Conservation (phyloP, 2,113 vertebrate genomes). For the Nematolebias whitei region DNA sequence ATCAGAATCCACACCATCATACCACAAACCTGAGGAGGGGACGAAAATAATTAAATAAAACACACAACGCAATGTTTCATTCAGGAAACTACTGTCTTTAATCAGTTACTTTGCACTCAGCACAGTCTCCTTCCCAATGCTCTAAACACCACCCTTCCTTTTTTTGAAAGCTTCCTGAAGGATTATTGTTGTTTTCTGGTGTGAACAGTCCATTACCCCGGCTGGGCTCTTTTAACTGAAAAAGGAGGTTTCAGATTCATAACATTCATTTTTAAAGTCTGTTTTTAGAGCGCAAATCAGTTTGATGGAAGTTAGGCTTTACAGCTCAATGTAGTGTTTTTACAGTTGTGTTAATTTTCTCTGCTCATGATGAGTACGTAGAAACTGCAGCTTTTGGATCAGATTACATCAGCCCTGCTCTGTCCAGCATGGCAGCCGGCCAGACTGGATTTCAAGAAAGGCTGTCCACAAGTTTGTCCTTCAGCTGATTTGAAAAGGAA, state of each 20-base stretch:
- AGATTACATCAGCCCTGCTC: background rate
- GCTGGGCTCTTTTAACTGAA: constrained; percentile 2
- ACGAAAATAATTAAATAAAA: background rate
- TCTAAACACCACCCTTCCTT: constrained; percentile 57
- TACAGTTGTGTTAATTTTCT: background rate
- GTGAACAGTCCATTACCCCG: background rate
- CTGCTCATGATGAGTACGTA: too few relatives aligned
- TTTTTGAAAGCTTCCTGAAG: constrained; percentile 41
- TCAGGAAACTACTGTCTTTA: background rate
- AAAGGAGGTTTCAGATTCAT: background rate
- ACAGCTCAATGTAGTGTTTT: background rate
- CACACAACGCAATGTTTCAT: background rate
- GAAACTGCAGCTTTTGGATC: too few relatives aligned
- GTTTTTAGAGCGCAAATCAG: background rate
- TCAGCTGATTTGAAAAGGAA: constrained; percentile 54
- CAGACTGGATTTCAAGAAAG: constrained; percentile 62
- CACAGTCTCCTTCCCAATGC: too few relatives aligned
- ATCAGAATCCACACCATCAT: constrained; percentile 94
- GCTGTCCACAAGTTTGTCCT: constrained; percentile 34
- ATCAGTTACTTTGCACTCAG: background rate
- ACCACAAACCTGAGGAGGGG: constrained; percentile 82
- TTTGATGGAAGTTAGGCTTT: background rate
- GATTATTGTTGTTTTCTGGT: constrained; percentile 31
- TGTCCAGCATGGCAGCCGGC: constrained; percentile 45
- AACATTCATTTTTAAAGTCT: background rate